Evolutionary conservation across 2,797 vertebrate genomes (phyloP), one percentile per base, ranked within the genome.

Genomic region (Lacerta agilis): DNA sequence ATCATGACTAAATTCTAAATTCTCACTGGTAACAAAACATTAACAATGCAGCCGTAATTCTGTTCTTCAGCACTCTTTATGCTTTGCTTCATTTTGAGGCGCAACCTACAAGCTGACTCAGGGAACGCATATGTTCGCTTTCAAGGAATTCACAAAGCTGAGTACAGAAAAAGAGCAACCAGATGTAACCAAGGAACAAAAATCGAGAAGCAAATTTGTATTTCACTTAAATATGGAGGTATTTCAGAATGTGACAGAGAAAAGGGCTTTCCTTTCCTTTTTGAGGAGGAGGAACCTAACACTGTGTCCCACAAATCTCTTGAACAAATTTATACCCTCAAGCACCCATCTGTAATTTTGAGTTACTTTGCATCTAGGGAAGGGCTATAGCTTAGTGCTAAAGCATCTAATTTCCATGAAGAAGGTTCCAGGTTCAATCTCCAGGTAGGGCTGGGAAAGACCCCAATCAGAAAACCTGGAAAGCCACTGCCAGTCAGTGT

Each of bases 1-100:
- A 91, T 89, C 43, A 79, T 85, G 8, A 71, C 82, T 89, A 89
- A 89, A 88, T 88, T 91, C 36, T 89, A 77, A 90, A 10, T 20
- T 0, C 4, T 85, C 75, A 79, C 61, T 79, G 64, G 92, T 85
- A 91, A 88, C 72, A 27, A 93, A 87, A 69, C 61, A 69, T 87
- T 87, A 91, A 0, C 72, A 85, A n/a, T n/a, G 90, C 23, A 69
- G 17, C 33, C 43, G 76, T 17, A 89, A 29, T 0, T 88, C 33
- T 10, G 10, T 41, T 85, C 55, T 41, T 58, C 71, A 85, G 45
- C 18, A 58, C 9, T 75, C 1, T 85, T 89, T 87, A 72, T 90
- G 33, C 29, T 87, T 85, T 76, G 5, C 18, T 77, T 83, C 38
- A 3, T 6, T 78, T 87, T 82, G 27, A 86, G 43, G 29, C 3